Conservation (phyloP, 92 coral and sea anemone genomes). For the Anthopleura xanthogrammica region DNA sequence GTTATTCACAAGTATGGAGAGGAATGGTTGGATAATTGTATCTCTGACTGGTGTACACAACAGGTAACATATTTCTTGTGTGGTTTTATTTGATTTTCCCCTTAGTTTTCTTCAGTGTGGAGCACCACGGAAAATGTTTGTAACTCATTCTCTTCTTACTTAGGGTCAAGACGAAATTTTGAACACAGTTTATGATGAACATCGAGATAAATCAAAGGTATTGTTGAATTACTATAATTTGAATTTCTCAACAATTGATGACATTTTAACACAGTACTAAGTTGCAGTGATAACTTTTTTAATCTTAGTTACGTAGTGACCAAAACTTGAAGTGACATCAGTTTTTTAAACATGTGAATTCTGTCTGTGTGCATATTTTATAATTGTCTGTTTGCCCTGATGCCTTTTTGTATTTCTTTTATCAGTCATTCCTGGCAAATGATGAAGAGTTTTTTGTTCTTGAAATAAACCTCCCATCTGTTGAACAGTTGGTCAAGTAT, state of each 20-base stretch:
- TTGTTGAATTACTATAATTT: not conserved
- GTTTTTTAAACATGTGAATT: not conserved
- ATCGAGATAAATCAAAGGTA: conserved; percentile 71
- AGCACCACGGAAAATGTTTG: not conserved
- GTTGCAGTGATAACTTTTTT: no score
- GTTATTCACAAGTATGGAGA: conserved; percentile 70
- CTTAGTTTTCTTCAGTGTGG: no score
- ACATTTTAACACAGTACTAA: no score
- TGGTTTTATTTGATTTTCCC: not conserved
- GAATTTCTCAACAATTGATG: no score
- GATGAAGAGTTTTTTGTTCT: conserved; percentile 61
- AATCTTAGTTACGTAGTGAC: not conserved
- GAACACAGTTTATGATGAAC: conserved; percentile 61
- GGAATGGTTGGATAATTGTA: conserved; percentile 61
- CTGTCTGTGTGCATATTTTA: not conserved
- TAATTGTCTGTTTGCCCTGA: not conserved
- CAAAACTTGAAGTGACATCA: not conserved
- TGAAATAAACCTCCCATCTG: conserved; percentile 53
- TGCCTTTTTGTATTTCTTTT: not conserved
- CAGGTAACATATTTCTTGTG: conserved; percentile 42
- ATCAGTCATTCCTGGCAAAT: conserved; percentile 75
- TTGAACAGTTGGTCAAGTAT: conserved; percentile 72
- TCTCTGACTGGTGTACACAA: conserved; percentile 79
- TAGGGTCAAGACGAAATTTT: conserved; percentile 64
- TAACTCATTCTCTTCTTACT: not conserved